phyloP scores from a whole-genome alignment of 2,113 vertebrate species.

The Polypterus senegalus region DNA sequence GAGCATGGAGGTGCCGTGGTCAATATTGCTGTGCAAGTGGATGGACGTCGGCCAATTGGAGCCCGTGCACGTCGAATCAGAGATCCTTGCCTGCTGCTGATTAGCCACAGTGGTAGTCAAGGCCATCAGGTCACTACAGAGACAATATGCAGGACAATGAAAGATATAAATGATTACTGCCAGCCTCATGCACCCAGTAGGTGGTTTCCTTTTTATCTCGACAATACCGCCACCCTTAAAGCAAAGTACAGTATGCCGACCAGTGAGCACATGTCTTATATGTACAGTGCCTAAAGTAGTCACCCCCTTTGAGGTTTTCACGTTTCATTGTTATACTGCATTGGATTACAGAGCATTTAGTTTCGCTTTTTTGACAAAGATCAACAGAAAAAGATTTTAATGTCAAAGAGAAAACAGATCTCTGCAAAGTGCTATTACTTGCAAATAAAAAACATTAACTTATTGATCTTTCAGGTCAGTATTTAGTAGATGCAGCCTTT shows the following conservation, averaged over 20 bases:
- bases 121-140: slow-evolving; percentile 29
- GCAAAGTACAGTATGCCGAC: not conserved
- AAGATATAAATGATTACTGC: slow-evolving; percentile 69
- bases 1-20: slow-evolving; percentile 82
- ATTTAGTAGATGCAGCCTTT: too few relatives aligned
- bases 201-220: not conserved
- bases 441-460: too few relatives aligned
- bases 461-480: too few relatives aligned
- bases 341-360: not conserved
- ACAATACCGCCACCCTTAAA: not conserved
- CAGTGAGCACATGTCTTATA: not conserved
- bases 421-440: too few relatives aligned
- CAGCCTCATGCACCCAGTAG: slow-evolving; percentile 84
- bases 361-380: too few relatives aligned
- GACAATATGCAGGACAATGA: slow-evolving; percentile 52
- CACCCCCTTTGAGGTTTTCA: not conserved
- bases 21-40: slow-evolving; percentile 68
- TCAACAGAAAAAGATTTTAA: too few relatives aligned
- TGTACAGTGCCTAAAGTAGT: not conserved
- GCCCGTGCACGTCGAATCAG: slow-evolving; percentile 61
- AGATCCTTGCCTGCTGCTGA: slow-evolving; percentile 53
- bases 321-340: too few relatives aligned
- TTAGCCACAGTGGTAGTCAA: slow-evolving; percentile 35
- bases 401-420: too few relatives aligned
- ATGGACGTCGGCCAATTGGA: slow-evolving; percentile 66